These are phyloP conservation scores for Acrobasis suavella DNA, from an alignment of 2,888 invertebrate genomes.

Conservation along the genomic window DNA sequence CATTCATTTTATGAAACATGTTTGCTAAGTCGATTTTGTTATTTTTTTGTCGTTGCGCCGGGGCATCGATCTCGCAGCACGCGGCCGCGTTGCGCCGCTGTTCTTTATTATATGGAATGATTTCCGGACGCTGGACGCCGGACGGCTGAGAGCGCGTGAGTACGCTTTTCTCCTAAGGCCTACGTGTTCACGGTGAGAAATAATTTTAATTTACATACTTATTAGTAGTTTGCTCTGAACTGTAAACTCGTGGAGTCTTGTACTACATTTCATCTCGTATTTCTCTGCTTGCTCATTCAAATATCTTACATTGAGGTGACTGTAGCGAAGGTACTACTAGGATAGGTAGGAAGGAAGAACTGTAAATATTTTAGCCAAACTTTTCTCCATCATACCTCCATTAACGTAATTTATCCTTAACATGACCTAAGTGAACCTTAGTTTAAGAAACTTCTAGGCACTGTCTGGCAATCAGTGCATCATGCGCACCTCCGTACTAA, in stretches of 20 bases:
- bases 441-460: too few relatives aligned
- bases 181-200: too few relatives aligned
- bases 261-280: too few relatives aligned
- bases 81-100: constrained; percentile 75
- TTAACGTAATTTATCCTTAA: too few relatives aligned
- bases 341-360: too few relatives aligned
- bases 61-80: constrained; percentile 80
- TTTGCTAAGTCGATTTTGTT: constrained; percentile 81
- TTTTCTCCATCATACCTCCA: too few relatives aligned
- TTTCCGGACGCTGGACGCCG: constrained; percentile 64
- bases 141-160: constrained; percentile 16
- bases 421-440: too few relatives aligned
- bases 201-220: background rate
- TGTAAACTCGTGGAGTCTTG: too few relatives aligned
- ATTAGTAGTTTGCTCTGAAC: background rate
- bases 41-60: constrained; percentile 74
- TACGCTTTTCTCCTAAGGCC: background rate
- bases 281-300: background rate
- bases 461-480: too few relatives aligned
- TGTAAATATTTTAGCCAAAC: too few relatives aligned
- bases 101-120: constrained; percentile 76
- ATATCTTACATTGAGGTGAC: background rate
- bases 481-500: background rate
- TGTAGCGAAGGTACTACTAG: too few relatives aligned
- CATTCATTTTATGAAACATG: constrained; percentile 82